Conservation (phyloP, 2,113 vertebrate genomes). For the Chionodraco myersi region DNA sequence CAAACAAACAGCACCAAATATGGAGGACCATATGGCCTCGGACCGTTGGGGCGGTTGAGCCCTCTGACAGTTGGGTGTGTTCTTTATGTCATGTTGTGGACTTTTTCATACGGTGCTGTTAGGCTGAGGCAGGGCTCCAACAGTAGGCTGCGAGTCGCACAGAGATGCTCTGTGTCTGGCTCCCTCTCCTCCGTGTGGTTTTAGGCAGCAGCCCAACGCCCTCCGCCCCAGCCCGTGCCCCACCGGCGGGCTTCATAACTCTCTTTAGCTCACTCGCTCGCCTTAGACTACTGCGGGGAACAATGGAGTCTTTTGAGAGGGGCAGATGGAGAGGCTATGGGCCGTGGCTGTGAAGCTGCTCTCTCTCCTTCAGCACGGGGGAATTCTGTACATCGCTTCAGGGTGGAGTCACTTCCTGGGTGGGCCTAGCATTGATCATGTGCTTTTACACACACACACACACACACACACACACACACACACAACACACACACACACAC, state of each 20-base stretch:
- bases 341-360: slow-evolving; percentile 55
- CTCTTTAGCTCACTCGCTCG: slow-evolving; percentile 68
- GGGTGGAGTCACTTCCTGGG: slow-evolving; percentile 82
- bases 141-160: slow-evolving; percentile 66
- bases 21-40: slow-evolving; percentile 47
- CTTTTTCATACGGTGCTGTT: slow-evolving; percentile 69
- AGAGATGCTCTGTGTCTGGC: slow-evolving; percentile 80
- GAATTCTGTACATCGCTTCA: slow-evolving; percentile 65
- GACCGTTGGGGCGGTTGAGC: slow-evolving; percentile 69
- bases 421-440: slow-evolving; percentile 61
- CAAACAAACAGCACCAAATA: slow-evolving; percentile 69
- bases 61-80: slow-evolving; percentile 76
- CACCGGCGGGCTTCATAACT: slow-evolving; percentile 60
- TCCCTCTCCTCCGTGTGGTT: slow-evolving; percentile 78
- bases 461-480: background rate
- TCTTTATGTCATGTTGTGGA: slow-evolving; percentile 70
- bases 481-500: no score
- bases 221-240: slow-evolving; percentile 65
- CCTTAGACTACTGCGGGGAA: slow-evolving; percentile 70
- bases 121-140: slow-evolving; percentile 70
- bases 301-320: slow-evolving; percentile 82
- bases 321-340: slow-evolving; percentile 62
- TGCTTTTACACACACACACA: slow-evolving; percentile 34
- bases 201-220: slow-evolving; percentile 79
- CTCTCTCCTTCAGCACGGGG: slow-evolving; percentile 51